phyloP scores from a whole-genome alignment of 2,888 invertebrate species.

The Agriotes lineatus region DNA sequence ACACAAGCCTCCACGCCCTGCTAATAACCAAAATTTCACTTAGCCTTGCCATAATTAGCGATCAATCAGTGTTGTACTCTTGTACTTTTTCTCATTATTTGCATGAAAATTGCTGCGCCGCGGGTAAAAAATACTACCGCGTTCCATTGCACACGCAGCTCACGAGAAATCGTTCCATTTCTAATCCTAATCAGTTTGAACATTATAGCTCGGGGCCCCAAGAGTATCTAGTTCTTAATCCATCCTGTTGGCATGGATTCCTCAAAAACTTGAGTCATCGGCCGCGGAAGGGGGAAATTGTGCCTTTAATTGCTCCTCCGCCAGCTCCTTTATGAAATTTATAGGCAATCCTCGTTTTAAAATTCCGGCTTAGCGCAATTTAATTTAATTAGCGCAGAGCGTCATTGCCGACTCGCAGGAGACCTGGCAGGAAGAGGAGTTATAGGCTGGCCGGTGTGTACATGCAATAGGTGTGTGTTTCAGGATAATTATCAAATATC shows the following conservation, averaged over 20 bases:
- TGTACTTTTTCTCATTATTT: slow-evolving; percentile 1
- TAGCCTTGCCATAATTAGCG: too few relatives aligned
- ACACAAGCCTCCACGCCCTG: too few relatives aligned
- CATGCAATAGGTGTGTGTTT: not conserved
- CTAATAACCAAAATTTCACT: too few relatives aligned
- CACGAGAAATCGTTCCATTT: slow-evolving; percentile 35
- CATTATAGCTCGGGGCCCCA: slow-evolving; percentile 21
- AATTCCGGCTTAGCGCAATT: too few relatives aligned
- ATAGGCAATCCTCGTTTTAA: too few relatives aligned
- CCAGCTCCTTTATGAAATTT: too few relatives aligned
- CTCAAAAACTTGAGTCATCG: not conserved
- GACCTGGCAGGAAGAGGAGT: too few relatives aligned
- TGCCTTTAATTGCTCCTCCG: too few relatives aligned
- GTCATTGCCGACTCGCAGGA: too few relatives aligned
- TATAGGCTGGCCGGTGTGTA: too few relatives aligned
- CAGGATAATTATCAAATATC: slow-evolving; percentile 10
- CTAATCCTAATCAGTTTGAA: slow-evolving; percentile 29
- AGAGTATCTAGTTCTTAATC: slow-evolving; percentile 35
- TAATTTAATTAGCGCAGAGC: too few relatives aligned
- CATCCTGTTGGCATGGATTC: slow-evolving; percentile 38
- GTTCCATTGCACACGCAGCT: slow-evolving; percentile 21
- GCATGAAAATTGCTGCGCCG: slow-evolving; percentile 13
- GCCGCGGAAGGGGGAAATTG: not conserved
- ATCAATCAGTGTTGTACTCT: not conserved
- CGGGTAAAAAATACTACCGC: slow-evolving; percentile 17